A percentile compares a stretch with the other conserved stretches of the same genome.
Evolutionary conservation across 2,888 invertebrate species (phyloP).

Genomic region (Sycophila texana): DNA sequence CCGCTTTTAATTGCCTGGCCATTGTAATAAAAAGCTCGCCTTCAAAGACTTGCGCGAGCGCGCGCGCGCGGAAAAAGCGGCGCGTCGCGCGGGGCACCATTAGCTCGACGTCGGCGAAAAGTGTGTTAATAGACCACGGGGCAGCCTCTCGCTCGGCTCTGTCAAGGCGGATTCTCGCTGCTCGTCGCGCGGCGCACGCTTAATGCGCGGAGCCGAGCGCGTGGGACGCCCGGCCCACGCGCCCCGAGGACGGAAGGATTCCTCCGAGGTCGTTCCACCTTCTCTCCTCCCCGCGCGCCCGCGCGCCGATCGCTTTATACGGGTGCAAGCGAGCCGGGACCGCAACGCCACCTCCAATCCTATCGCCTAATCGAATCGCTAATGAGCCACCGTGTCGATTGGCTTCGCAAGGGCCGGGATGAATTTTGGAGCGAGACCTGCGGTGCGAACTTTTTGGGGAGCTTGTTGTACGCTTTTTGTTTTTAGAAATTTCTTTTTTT

Average conservation of each 20-base stretch:
- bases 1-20: too few relatives aligned
- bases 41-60: too few relatives aligned
- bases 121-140: slow-evolving; percentile 53
- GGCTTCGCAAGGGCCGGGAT: too few relatives aligned
- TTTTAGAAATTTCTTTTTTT: too few relatives aligned
- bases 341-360: slow-evolving; percentile 8
- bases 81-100: neutral
- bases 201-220: neutral
- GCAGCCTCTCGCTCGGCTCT: slow-evolving; percentile 17
- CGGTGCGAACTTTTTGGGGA: too few relatives aligned
- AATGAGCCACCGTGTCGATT: slow-evolving; percentile 17
- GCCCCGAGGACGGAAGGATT: slow-evolving; percentile 58
- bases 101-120: slow-evolving; percentile 12
- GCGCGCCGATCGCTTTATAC: slow-evolving; percentile 43
- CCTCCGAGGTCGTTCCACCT: slow-evolving; percentile 56
- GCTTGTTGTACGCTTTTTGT: too few relatives aligned
- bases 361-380: slow-evolving; percentile 48
- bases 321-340: neutral
- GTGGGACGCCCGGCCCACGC: slow-evolving; percentile 32
- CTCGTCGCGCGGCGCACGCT: too few relatives aligned
- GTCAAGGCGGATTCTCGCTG: slow-evolving; percentile 30
- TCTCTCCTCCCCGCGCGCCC: slow-evolving; percentile 32
- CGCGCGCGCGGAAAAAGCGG: too few relatives aligned
- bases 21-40: too few relatives aligned
- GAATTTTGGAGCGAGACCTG: too few relatives aligned